Evolutionary conservation across 53 echinoderm and acorn worm genomes (phyloP), one percentile per base, ranked within the genome.

Genomic region (Apostichopus leukothele): DNA sequence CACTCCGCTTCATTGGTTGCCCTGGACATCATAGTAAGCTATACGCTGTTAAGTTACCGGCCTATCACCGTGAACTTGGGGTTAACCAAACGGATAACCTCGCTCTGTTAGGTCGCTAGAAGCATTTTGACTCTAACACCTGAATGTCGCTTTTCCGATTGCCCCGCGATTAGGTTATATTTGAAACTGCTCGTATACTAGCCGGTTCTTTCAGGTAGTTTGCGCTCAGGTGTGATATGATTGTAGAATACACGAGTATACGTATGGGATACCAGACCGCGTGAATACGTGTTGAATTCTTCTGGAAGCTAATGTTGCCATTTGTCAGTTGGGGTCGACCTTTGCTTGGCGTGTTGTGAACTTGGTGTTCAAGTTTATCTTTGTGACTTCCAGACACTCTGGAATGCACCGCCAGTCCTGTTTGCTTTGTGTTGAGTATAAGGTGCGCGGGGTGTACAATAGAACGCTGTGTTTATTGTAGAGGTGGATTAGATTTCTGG

Each of bases 281-380:
- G 71, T 71, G 71, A 39, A 71, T 71, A 71, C 71, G 81, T 21
- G 51, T 81, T 81, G 55, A 14, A 81, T 63, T 60, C 11, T 85
- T 85, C 60, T 67, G 85, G 67, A 85, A 85, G 85, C 85, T 85
- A 85, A 85, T 85, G 85, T 85, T 85, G 85, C 67, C 85, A 67
- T 85, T 85, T 85, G 85, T 11, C 67, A 16, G 85, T 85, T 63
- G 85, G 85, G 85, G 85, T 85, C 85, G 85, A 85, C 85, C 85
- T 85, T 66, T 85, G 85, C 85, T 50, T 85, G 67, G 85, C 18
- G 85, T 85, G 67, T 85, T 85, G 60, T 85, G 85, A 85, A 67
- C 85, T 85, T 63, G 66, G 66, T 85, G 60, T 85, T 63, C 50
- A 76, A 68, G 71, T 85, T 85, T 85, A 85, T 85, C 66, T 63